phyloP scores from a whole-genome alignment of 2,113 vertebrate species.

The Thomomys bottae region DNA sequence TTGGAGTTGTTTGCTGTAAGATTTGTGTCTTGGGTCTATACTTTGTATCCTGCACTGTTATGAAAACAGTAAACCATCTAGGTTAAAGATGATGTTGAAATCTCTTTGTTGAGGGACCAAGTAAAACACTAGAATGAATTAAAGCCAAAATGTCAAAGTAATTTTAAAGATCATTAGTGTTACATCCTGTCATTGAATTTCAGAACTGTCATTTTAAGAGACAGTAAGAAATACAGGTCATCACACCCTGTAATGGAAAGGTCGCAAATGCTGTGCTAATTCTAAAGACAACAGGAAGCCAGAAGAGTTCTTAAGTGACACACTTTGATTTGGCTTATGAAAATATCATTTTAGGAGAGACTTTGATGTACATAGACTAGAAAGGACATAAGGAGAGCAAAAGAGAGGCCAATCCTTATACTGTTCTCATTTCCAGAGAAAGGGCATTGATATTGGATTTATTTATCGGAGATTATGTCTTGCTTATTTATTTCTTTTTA shows the following conservation, averaged over 20 bases:
- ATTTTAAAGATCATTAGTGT: conserved; percentile 43
- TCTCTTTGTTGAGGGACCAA: conserved; percentile 14
- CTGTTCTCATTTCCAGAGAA: background rate
- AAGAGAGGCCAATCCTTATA: fast-evolving
- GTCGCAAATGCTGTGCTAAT: background rate
- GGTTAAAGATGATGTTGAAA: conserved; percentile 11
- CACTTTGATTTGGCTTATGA: conserved; percentile 10
- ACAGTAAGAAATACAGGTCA: background rate
- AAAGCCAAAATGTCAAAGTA: background rate
- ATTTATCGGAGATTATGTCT: background rate
- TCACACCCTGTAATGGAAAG: background rate
- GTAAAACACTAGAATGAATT: conserved; percentile 39
- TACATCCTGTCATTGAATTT: conserved; percentile 42
- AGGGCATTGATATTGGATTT: background rate
- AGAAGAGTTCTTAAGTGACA: background rate
- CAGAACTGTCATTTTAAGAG: conserved; percentile 19
- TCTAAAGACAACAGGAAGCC: background rate
- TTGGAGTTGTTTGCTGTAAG: conserved; percentile 7
- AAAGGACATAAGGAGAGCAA: background rate
- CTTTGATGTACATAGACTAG: background rate
- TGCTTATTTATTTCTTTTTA: background rate
- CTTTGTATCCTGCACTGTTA: background rate
- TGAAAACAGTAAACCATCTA: background rate
- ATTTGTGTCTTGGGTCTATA: background rate
- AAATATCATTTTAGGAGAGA: background rate